Conservation (phyloP, 2,888 invertebrate genomes). For the Operophtera brumata region DNA sequence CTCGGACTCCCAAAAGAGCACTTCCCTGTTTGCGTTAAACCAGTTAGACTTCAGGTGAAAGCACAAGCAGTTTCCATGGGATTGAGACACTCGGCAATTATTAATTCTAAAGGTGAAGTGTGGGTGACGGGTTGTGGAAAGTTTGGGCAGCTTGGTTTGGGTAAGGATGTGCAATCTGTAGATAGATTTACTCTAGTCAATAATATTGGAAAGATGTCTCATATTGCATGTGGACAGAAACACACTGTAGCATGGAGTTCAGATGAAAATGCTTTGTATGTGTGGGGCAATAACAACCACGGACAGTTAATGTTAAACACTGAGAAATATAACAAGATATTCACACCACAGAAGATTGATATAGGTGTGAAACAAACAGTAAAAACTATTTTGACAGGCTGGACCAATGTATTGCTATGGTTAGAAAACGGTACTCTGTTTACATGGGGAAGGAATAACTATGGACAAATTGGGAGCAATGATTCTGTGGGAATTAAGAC, state of each 20-base stretch:
- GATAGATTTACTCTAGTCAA: conserved; percentile 78
- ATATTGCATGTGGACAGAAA: conserved; percentile 90
- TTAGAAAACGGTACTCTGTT: conserved; percentile 83
- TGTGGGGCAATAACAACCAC: conserved; percentile 92
- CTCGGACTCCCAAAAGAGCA: conserved; percentile 82
- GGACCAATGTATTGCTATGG: conserved; percentile 88
- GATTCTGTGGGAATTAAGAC: conserved; percentile 55
- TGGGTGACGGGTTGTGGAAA: conserved; percentile 84
- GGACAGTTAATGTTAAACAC: conserved; percentile 86
- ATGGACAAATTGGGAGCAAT: conserved; percentile 86
- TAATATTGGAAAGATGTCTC: conserved; percentile 78
- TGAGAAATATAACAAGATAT: conserved; percentile 72
- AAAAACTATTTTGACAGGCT: conserved; percentile 84
- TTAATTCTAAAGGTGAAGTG: conserved; percentile 82
- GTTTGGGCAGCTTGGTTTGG: conserved; percentile 85
- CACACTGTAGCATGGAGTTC: conserved; percentile 84
- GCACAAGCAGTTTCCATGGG: conserved; percentile 84
- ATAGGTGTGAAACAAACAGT: conserved; percentile 79
- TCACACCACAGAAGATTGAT: conserved; percentile 77
- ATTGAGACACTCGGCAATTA: conserved; percentile 83
- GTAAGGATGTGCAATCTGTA: conserved; percentile 53
- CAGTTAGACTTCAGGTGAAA: conserved; percentile 69
- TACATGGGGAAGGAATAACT: conserved; percentile 90
- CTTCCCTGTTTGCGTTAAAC: conserved; percentile 59
- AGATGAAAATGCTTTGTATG: conserved; percentile 82